A percentile compares a stretch with the other conserved stretches of the same genome.
Evolutionary conservation across 2,888 invertebrate genomes (phyloP).

Genomic region (Athalia cordata): DNA sequence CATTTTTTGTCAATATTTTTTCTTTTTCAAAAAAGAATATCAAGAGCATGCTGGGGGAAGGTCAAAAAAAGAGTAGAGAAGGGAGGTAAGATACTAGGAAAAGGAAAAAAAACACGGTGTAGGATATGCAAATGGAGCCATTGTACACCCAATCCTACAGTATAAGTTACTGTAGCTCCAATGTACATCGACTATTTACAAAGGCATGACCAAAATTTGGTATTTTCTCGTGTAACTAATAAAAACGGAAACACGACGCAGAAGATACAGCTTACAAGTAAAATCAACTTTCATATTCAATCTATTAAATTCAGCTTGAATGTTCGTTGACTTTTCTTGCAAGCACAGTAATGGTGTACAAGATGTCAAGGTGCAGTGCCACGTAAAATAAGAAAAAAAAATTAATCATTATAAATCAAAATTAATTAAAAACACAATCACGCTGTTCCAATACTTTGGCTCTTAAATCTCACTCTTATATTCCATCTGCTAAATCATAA

Average conservation of each 20-base stretch:
- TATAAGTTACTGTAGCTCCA: no score
- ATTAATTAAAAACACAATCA: constrained; percentile 19
- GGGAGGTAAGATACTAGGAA: no score
- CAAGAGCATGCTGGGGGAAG: no score
- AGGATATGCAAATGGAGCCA: background rate
- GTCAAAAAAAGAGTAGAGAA: no score
- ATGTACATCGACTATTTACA: no score
- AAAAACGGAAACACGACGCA: no score
- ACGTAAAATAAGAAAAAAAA: background rate
- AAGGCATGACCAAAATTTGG: no score
- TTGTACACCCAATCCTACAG: no score
- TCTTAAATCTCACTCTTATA: constrained; percentile 8
- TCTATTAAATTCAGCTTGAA: background rate
- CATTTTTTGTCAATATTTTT: constrained; percentile 20
- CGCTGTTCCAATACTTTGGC: constrained; percentile 4
- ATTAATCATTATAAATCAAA: constrained; percentile 14
- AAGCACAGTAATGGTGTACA: background rate
- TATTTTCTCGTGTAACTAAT: no score
- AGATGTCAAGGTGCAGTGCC: constrained; percentile 35
- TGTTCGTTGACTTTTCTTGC: constrained; percentile 17
- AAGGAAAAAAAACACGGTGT: constrained; percentile 6
- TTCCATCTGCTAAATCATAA: constrained; percentile 17
- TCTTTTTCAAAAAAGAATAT: background rate
- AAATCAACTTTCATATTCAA: constrained; percentile 22
- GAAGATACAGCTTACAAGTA: background rate